Conservation (phyloP, 1,140 invertebrate genomes). For the Ips nitidus region DNA sequence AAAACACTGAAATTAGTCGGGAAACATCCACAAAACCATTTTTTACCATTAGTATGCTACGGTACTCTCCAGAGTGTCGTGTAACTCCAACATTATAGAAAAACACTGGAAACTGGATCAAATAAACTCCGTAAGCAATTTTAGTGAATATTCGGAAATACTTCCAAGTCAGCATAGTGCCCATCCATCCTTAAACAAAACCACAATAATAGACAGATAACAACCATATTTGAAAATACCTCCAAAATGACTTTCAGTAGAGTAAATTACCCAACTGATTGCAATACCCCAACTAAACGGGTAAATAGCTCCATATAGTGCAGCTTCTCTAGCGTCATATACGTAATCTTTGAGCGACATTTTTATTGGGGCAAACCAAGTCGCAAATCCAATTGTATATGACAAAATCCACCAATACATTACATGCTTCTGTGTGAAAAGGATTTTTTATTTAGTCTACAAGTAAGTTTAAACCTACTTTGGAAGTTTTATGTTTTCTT, state of each 20-base stretch:
- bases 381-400: conserved; percentile 24
- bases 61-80: conserved; percentile 54
- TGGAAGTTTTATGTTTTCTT: conserved; percentile 1
- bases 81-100: conserved; percentile 60
- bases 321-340: conserved; percentile 37
- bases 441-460: not conserved
- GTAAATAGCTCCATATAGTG: conserved; percentile 37
- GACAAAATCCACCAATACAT: conserved; percentile 27
- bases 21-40: not conserved
- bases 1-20: conserved; percentile 29
- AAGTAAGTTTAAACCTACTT: not conserved
- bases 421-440: conserved; percentile 14
- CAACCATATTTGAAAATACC: conserved; percentile 1
- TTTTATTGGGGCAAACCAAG: conserved; percentile 35
- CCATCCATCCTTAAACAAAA: conserved; percentile 51
- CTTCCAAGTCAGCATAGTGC: conserved; percentile 52
- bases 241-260: conserved; percentile 32
- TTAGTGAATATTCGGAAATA: conserved; percentile 53
- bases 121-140: conserved; percentile 59
- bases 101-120: conserved; percentile 61
- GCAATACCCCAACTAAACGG: conserved; percentile 39
- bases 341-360: conserved; percentile 35
- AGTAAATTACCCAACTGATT: conserved; percentile 37
- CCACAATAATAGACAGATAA: conserved; percentile 2
- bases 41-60: conserved; percentile 50